Percentiles rank a stretch among this genome's conserved stretches.
Evolutionary conservation across 2,888 invertebrate genomes (phyloP).

Genomic region (Stictocephala bisonia): DNA sequence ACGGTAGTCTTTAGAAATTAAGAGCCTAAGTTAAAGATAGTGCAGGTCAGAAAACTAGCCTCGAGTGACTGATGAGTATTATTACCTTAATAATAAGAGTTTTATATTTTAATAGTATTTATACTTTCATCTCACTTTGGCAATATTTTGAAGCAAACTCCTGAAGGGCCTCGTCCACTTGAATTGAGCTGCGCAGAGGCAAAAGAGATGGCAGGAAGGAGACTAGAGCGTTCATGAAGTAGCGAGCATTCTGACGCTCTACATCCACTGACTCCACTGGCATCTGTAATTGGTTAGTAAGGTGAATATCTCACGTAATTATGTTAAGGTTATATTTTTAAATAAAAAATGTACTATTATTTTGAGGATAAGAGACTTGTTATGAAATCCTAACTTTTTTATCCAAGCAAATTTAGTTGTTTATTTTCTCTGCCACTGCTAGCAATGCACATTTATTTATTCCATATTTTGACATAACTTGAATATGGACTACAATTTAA

Average conservation of each 20-base stretch:
- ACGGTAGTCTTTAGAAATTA: too few relatives aligned
- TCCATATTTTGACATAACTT: too few relatives aligned
- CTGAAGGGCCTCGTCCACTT: constrained; percentile 91
- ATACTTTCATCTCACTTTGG: constrained; percentile 83
- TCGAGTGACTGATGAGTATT: too few relatives aligned
- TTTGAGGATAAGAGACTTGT: background rate
- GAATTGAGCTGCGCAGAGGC: constrained; percentile 79
- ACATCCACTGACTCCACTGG: constrained; percentile 77
- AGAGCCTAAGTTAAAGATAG: too few relatives aligned
- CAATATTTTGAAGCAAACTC: constrained; percentile 93
- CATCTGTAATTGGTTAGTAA: constrained; percentile 61
- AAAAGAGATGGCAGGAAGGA: constrained; percentile 79
- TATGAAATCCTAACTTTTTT: background rate
- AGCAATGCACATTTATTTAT: too few relatives aligned
- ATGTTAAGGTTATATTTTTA: background rate
- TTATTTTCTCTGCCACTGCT: too few relatives aligned
- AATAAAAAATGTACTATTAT: background rate
- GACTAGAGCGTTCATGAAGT: constrained; percentile 78
- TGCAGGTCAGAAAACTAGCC: too few relatives aligned
- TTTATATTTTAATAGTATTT: too few relatives aligned
- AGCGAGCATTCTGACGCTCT: constrained; percentile 87
- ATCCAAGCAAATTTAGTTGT: too few relatives aligned
- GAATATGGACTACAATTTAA: too few relatives aligned
- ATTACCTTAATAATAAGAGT: too few relatives aligned
- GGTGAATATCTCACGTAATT: too few relatives aligned